Percentiles rank a stretch among this genome's conserved stretches.
These are phyloP conservation scores for Danaus chrysippus DNA, from an alignment of 2,888 invertebrate genomes.

Conservation along the genomic window DNA sequence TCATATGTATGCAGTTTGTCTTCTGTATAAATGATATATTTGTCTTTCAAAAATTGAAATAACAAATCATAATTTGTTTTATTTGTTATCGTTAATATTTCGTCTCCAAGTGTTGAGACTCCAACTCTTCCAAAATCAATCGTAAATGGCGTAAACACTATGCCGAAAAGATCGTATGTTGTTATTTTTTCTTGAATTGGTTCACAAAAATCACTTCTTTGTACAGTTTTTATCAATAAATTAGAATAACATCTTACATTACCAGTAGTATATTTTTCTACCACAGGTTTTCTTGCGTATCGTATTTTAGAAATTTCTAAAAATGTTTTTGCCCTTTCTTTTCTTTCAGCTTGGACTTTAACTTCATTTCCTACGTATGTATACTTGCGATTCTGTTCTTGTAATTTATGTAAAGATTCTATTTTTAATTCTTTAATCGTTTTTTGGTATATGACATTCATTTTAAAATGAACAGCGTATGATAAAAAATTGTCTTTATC, in stretches of 20 bases:
- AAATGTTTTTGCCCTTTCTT: constrained; percentile 42
- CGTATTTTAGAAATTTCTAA: constrained; percentile 45
- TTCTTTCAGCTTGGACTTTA: constrained; percentile 37
- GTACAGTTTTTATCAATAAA: constrained; percentile 27
- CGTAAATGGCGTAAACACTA: constrained; percentile 48
- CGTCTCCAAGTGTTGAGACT: constrained; percentile 50
- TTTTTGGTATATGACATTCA: constrained; percentile 47
- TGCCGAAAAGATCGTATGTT: constrained; percentile 51
- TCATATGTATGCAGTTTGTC: constrained; percentile 40
- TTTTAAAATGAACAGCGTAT: constrained; percentile 46
- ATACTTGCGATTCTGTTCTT: constrained; percentile 47
- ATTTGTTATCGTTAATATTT: constrained; percentile 53
- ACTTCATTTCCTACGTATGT: constrained; percentile 53
- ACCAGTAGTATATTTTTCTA: constrained; percentile 42
- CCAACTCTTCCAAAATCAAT: constrained; percentile 63
- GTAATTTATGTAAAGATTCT: constrained; percentile 60
- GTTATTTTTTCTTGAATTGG: constrained; percentile 35
- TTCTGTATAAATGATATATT: constrained; percentile 50
- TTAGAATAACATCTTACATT: constrained; percentile 45
- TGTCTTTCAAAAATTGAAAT: constrained; percentile 45
- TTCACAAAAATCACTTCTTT: constrained; percentile 47
- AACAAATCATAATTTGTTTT: constrained; percentile 49
- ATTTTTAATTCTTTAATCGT: constrained; percentile 36
- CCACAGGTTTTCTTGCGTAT: constrained; percentile 35
- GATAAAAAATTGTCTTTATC: constrained; percentile 45